Evolutionary conservation across 2,888 invertebrate genomes (phyloP).

Genomic region (Tupiocoris notatus): DNA sequence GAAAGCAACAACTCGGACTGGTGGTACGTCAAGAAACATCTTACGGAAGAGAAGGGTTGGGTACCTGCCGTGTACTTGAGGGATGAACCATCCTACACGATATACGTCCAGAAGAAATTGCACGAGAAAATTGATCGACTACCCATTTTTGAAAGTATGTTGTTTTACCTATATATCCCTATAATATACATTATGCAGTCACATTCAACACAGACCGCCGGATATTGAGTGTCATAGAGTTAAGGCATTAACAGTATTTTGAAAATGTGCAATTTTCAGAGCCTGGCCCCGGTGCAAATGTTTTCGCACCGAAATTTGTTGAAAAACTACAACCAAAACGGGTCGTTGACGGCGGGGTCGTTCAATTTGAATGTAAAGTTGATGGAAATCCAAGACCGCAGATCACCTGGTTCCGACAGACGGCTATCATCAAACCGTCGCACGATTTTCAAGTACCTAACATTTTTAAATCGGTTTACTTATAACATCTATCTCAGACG

Average conservation of each 20-base stretch:
- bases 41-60: constrained; percentile 89
- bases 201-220: not conserved
- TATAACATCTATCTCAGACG: too few species aligned
- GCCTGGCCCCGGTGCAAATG: constrained; percentile 72
- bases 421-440: constrained; percentile 86
- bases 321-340: constrained; percentile 82
- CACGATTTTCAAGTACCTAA: constrained; percentile 81
- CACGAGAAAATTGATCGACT: constrained; percentile 89
- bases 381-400: constrained; percentile 91
- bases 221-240: too few species aligned
- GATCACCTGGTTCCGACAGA: constrained; percentile 96
- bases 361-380: constrained; percentile 95
- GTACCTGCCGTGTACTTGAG: constrained; percentile 87
- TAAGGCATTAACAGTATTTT: too few species aligned
- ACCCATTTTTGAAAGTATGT: constrained; percentile 89
- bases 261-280: constrained; percentile 62
- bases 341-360: constrained; percentile 87
- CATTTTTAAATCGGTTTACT: too few species aligned
- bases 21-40: constrained; percentile 88
- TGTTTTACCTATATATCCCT: not conserved
- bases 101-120: constrained; percentile 81
- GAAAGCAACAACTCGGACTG: constrained; percentile 84
- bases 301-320: constrained; percentile 78
- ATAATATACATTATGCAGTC: not conserved
- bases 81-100: constrained; percentile 75